phyloP scores from a whole-genome alignment of 2,113 vertebrate species.

The Etia nguti region DNA sequence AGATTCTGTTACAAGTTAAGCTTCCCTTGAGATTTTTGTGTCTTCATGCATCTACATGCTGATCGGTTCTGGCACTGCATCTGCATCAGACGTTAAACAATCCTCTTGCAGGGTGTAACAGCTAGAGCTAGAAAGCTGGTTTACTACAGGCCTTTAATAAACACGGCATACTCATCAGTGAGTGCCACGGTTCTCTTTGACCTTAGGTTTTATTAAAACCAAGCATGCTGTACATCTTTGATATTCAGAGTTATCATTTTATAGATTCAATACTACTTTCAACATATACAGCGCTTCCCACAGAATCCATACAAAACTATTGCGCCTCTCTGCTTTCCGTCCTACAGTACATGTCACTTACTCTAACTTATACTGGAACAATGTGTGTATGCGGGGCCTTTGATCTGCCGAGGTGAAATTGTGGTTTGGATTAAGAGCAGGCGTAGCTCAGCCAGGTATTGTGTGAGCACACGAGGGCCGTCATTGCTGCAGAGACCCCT shows the following conservation, averaged over 20 bases:
- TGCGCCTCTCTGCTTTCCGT: not conserved
- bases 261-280: not conserved
- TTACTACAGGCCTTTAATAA: not conserved
- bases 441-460: slow-evolving; percentile 64
- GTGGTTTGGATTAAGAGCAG: slow-evolving; percentile 69
- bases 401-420: slow-evolving; percentile 75
- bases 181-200: not conserved
- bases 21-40: slow-evolving; percentile 9
- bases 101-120: not conserved
- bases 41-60: not conserved
- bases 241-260: not conserved
- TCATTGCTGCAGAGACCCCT: slow-evolving; percentile 76
- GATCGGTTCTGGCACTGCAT: not conserved
- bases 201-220: not conserved
- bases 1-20: slow-evolving; percentile 34
- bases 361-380: slow-evolving; percentile 34
- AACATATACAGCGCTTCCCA: not conserved
- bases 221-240: not conserved
- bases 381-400: slow-evolving; percentile 57
- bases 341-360: slow-evolving; percentile 1
- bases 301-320: not conserved
- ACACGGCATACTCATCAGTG: not conserved
- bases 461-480: slow-evolving; percentile 66
- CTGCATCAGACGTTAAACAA: not conserved
- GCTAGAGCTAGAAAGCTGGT: not conserved